Evolutionary conservation across 2,113 vertebrate species (phyloP).

Genomic region (Chamaea fasciata): DNA sequence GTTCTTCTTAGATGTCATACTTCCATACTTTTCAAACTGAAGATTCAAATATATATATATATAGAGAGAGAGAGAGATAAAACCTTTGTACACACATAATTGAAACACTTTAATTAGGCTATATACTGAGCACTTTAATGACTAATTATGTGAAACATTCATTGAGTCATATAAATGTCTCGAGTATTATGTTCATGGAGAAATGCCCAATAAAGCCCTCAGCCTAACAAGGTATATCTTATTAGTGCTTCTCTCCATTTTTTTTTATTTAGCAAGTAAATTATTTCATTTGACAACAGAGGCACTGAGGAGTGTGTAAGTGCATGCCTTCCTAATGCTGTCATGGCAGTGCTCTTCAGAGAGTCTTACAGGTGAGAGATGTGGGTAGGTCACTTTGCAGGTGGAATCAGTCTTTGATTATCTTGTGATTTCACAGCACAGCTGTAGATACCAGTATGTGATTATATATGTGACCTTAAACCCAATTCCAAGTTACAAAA

Average conservation of each 20-base stretch:
- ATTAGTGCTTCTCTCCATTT: neutral
- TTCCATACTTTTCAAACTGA: neutral
- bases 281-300: neutral
- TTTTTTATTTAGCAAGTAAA: neutral
- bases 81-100: neutral
- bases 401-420: neutral
- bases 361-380: neutral
- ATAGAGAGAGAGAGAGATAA: no score
- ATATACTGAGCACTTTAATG: neutral
- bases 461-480: neutral
- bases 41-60: neutral
- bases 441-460: neutral
- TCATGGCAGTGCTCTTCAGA: neutral
- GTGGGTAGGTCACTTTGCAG: neutral
- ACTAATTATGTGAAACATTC: neutral
- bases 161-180: neutral
- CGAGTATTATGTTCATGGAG: neutral
- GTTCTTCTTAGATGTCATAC: neutral
- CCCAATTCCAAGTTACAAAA: neutral
- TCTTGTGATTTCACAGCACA: neutral
- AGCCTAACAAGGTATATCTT: neutral
- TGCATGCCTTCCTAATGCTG: neutral
- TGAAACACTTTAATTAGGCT: neutral
- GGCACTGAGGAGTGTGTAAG: neutral
- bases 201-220: neutral